phyloP scores from a whole-genome alignment of 2,113 vertebrate species.

The Eidolon helvum region DNA sequence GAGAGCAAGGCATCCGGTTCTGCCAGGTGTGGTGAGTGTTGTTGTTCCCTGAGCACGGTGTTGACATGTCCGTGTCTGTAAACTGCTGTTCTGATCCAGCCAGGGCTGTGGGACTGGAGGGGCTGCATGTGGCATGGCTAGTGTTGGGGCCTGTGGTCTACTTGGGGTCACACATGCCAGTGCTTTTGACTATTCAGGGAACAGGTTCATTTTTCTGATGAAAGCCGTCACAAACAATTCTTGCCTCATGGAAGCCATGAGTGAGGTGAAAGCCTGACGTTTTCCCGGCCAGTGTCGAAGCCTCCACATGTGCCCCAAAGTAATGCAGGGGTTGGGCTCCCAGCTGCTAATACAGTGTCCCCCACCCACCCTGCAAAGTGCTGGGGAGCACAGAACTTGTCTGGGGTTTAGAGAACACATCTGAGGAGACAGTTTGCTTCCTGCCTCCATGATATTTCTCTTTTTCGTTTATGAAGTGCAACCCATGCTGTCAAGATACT shows the following conservation, averaged over 20 bases:
- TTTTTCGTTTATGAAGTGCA: not conserved
- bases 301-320: not conserved
- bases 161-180: not conserved
- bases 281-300: too few species aligned
- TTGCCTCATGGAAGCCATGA: conserved; percentile 90
- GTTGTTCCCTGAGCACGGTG: not conserved
- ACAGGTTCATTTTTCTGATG: conserved; percentile 93
- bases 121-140: fast-evolving
- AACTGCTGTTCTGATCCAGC: not conserved
- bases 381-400: not conserved
- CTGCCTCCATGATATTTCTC: not conserved
- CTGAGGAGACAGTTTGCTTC: not conserved
- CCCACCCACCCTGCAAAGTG: not conserved
- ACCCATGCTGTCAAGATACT: not conserved
- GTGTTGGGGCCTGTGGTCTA: not conserved
- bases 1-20: too few species aligned
- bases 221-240: conserved; percentile 94
- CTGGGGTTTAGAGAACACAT: not conserved
- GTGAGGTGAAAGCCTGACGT: conserved; percentile 80
- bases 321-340: not conserved
- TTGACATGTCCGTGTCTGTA: too few species aligned
- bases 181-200: conserved; percentile 81
- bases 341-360: not conserved
- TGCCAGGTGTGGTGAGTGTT: fast-evolving
- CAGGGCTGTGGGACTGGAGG: not conserved